Evolutionary conservation across 2,113 vertebrate genomes (phyloP).

Genomic region (Misgurnus anguillicaudatus): DNA sequence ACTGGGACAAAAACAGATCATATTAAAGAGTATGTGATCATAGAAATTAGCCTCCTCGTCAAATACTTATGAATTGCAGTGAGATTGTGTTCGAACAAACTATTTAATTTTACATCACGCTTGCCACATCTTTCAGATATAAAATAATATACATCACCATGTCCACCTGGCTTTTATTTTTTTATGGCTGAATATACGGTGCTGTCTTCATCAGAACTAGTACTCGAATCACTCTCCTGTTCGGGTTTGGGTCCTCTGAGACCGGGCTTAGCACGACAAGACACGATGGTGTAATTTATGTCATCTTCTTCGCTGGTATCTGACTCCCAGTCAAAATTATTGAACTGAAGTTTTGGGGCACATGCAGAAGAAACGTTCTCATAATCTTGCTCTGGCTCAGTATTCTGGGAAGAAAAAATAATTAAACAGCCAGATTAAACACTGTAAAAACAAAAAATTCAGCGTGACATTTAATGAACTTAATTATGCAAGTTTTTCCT

Average conservation of each 20-base stretch:
- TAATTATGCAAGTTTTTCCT: too few relatives aligned
- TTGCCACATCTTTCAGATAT: too few relatives aligned
- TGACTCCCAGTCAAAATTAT: constrained; percentile 43
- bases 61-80: too few relatives aligned
- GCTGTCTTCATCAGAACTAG: constrained; percentile 51
- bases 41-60: too few relatives aligned
- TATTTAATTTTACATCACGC: too few relatives aligned
- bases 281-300: constrained; percentile 62
- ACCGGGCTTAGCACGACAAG: constrained; percentile 39
- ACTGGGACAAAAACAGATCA: too few relatives aligned
- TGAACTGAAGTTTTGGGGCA: neutral
- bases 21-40: too few relatives aligned
- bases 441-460: too few relatives aligned
- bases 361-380: constrained; percentile 55
- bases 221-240: neutral
- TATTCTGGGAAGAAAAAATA: constrained; percentile 39
- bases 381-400: constrained; percentile 55
- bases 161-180: constrained; percentile 25
- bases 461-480: too few relatives aligned
- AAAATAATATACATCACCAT: too few relatives aligned
- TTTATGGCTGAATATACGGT: constrained; percentile 62
- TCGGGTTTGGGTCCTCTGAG: neutral
- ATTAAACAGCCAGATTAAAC: neutral
- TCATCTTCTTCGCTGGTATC: constrained; percentile 62
- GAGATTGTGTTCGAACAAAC: too few relatives aligned